Evolutionary conservation across 2,113 vertebrate genomes (phyloP).

Genomic region (Muntiacus reevesi): DNA sequence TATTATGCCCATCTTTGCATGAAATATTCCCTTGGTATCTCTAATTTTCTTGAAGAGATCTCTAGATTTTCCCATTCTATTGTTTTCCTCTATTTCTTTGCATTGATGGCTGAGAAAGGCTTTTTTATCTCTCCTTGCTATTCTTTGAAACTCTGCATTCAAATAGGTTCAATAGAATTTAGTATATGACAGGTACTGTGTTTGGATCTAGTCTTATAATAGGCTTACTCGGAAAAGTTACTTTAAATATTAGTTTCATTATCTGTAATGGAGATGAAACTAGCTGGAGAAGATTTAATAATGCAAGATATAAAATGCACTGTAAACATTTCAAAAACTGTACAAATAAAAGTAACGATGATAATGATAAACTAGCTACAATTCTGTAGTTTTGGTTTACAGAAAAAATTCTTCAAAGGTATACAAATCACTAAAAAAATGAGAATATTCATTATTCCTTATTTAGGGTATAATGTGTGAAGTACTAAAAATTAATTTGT

Average conservation of each 20-base stretch:
- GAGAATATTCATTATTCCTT: not conserved
- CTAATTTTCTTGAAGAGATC: not conserved
- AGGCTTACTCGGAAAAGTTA: not conserved
- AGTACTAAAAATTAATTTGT: slow-evolving; percentile 24
- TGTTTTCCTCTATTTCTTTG: not conserved
- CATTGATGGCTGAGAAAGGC: not conserved
- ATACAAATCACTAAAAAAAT: slow-evolving; percentile 1
- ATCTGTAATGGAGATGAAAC: not conserved
- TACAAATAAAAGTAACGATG: not conserved
- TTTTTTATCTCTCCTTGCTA: not conserved
- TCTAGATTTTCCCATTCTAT: not conserved
- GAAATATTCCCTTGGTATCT: not conserved
- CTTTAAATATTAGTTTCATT: not conserved
- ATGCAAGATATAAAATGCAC: not conserved
- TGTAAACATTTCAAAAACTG: not conserved
- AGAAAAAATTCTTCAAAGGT: not conserved
- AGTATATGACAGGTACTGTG: not conserved
- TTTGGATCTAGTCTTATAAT: not conserved
- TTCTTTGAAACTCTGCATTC: not conserved
- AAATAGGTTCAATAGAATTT: not conserved
- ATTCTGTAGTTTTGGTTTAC: not conserved
- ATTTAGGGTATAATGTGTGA: not conserved
- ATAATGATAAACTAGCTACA: not conserved
- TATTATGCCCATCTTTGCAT: not conserved
- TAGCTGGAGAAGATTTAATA: not conserved